Base-by-base conservation (phyloP, 2,888 invertebrate genomes). In the Drosophila nr. fundita region DNA sequence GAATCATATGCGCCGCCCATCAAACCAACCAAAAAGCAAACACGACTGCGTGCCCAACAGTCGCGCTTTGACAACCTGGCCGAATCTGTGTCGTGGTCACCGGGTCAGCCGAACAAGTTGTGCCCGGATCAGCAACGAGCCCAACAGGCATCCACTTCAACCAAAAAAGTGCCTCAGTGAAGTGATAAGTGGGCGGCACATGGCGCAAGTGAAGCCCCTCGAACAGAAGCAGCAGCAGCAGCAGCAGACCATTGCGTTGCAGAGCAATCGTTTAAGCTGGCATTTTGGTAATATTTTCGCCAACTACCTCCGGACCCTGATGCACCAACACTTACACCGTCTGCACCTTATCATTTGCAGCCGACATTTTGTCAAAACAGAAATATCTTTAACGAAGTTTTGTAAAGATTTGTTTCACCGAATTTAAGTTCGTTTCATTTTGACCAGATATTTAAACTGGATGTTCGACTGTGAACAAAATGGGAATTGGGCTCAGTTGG, bases 1-100 rank as follows among this genome's bases (percentile, higher is more conserved):
- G 83, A 84, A 38, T 76, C 84, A 10, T 86, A 76, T 50, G 63
- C 57, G 18, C 81, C 86, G 15, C 70, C 86, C 0, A 64, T 60
- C 1, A 81, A 76, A 7, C 65, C 68, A 0, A 68, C 59, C 2
- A 68, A 60, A 4, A 1, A 58, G 5, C 60, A 64, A 24, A 27
- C 58, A 1, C 63, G 65, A 0, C 2, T 63, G 11, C 75, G 58
- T 1, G 48, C 73, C 0, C 73, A 66, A 29, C 61, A 34, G 49
- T 73, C 73, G 8, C 79, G 76, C 29, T 78, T 40, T 24, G 79
- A 76, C 49, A 76, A 79, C 11, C 15, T 75, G 62, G 61, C 73
- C 2, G 75, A 78, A 30, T 4, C 24, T n/a, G 13, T 21, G 4
- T 24, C 40, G 24, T 53, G 66, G 11, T 61, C 57, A 15, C 49